Evolutionary conservation across 1,140 invertebrate genomes (phyloP), one percentile per base, ranked within the genome.

Genomic region (Polypedilum pembai): DNA sequence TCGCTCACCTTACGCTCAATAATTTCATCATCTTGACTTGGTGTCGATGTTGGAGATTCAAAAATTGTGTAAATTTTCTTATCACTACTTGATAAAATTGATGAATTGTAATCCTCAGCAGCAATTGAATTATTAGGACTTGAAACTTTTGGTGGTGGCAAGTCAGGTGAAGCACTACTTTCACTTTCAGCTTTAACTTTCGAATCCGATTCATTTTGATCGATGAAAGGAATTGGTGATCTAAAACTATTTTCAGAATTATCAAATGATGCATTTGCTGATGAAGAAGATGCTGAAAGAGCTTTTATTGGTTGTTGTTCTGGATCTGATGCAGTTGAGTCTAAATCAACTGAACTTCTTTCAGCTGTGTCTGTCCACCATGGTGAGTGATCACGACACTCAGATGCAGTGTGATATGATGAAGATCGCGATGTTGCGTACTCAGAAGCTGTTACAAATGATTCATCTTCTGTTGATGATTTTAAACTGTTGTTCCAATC

Each of bases 381-480:
- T 40, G 84, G 85, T 0, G 85, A 83, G 73, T 83, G 83, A 7
- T 81, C 81, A 45, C 83, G 81, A 73, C 88, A 88, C 76, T 89
- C 89, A 12, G 87, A 89, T 1, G 87, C 87, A 3, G 88, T 89
- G 73, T 88, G 86, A 77, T 88, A 89, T 0, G 87, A 88, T 41
- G 88, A 89, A 17, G 87, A 89, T 65, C 87, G 79, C 7, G 88
- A 89, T 76, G 87, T 85, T 8, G 88, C 89, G 76, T 87, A 87
- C 77, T 91, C 89, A 0, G 89, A 89, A n/a, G 89, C 88, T 7
- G 88, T 90, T 33, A 85, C 78, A 82, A 88, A 90, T 77, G 89
- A 89, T 73, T 89, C 89, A 74, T 85, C 83, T 74, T 82, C 81
- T 4, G 81, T 82, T 40, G 74, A 74, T 4, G 83, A 85, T 76